Evolutionary conservation across 2,797 vertebrate species (phyloP).

Genomic region (Sebastolobus alascanus): DNA sequence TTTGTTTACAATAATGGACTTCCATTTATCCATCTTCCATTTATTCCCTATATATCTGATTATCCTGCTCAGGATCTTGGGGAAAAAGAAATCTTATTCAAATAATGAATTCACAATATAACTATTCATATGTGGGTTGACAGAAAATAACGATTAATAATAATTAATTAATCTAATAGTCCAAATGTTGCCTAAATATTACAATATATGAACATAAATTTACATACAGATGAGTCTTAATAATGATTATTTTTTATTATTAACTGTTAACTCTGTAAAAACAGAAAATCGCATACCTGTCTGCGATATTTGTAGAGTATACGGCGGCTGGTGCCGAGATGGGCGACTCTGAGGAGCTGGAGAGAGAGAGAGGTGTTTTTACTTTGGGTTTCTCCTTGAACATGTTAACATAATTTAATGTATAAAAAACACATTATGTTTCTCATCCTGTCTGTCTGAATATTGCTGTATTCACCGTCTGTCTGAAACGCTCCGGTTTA

Average conservation of each 20-base stretch:
- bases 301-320: conserved; percentile 95
- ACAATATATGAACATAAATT: background rate
- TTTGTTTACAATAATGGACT: conserved; percentile 7
- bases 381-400: background rate
- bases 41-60: background rate
- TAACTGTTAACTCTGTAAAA: background rate
- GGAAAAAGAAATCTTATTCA: background rate
- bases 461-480: background rate
- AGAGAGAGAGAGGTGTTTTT: conserved; percentile 9
- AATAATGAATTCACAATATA: background rate
- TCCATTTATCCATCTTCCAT: background rate
- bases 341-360: conserved; percentile 94
- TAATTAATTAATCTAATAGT: background rate
- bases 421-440: background rate
- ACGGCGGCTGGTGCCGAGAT: conserved; percentile 94
- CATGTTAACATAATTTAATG: background rate
- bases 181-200: background rate
- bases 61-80: background rate
- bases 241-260: background rate
- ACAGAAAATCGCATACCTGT: conserved; percentile 67
- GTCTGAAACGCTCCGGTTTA: too few relatives aligned
- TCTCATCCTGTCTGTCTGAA: background rate
- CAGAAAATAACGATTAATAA: background rate
- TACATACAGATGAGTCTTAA: background rate
- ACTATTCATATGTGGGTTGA: background rate